These are phyloP conservation scores for Sphenopsis melanotis DNA, from an alignment of 2,797 vertebrate species.

Conservation along the genomic window DNA sequence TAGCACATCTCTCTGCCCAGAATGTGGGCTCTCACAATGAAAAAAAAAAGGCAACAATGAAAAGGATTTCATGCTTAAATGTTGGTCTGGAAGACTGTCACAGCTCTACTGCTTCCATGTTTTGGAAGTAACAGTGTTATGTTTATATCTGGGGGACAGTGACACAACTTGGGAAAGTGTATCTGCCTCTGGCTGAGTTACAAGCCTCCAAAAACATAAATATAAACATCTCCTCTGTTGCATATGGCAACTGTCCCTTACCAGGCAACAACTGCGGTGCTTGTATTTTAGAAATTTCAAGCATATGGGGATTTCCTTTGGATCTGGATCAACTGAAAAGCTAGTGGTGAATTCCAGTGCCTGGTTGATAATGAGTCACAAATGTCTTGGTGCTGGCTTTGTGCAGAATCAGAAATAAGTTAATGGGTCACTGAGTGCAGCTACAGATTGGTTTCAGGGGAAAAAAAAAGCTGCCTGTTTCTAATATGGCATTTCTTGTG, in stretches of 20 bases:
- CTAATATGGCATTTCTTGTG: neutral
- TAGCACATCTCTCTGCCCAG: neutral
- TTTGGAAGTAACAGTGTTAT: neutral
- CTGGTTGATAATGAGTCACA: slow-evolving; percentile 30
- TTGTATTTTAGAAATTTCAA: slow-evolving; percentile 30
- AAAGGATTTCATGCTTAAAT: neutral
- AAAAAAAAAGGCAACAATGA: neutral
- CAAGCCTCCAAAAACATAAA: slow-evolving; percentile 13
- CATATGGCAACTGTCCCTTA: slow-evolving; percentile 1
- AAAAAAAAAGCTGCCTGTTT: neutral
- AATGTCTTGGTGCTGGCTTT: slow-evolving; percentile 37
- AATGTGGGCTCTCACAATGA: neutral
- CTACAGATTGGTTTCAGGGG: neutral
- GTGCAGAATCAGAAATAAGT: slow-evolving; percentile 27
- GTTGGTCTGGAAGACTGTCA: neutral
- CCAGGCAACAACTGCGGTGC: neutral
- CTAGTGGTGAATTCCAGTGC: slow-evolving; percentile 19
- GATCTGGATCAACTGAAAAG: slow-evolving; percentile 20
- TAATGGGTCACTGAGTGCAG: slow-evolving; percentile 6
- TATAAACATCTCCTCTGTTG: neutral
- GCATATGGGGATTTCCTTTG: slow-evolving; percentile 59
- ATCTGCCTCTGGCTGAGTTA: neutral
- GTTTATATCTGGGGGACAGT: neutral
- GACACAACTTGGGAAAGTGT: neutral
- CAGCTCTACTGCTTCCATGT: neutral